Base-by-base conservation (phyloP, 30 jellyfish, hydroid and myxozoan genomes). In the Pseudorhiza aurosa region DNA sequence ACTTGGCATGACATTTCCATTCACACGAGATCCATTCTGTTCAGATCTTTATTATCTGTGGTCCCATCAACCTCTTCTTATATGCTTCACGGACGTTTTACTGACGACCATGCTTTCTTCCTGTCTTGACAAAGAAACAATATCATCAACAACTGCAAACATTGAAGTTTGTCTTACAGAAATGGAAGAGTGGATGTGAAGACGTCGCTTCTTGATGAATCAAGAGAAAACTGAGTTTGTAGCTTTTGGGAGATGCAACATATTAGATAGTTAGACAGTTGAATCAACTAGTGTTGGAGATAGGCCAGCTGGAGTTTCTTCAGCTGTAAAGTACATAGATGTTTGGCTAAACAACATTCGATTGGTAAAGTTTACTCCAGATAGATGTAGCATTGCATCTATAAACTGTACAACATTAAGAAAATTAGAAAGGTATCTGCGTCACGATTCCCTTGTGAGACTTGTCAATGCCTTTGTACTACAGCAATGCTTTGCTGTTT, bases 341-440 rank as follows among this genome's bases (percentile, higher is more conserved):
- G 79, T 65, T 27, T 65, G 79, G 79, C 65, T 65, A 65, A 56
- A 59, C 82, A 68, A 37, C 68, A 68, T 68, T 37, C 82, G 7
- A 15, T 15, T 65, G 79, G 10, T 27, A 65, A 32, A 65, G 79
- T 65, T 65, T 27, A 65, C 33, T 65, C 33, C 79, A 29, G 79
- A 65, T 65, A 65, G 79, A 65, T 65, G 79, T 68, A 42, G 82
- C 39, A 68, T 68, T 40, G 82, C 82, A 68, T 68, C 82, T 68
- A 42, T 68, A 25, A 68, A 43, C 82, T 68, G 44, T 68, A 68
- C 68, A 68, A 68, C 82, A 36, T 19, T 18, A 68, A 68, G 82
- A 68, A 68, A 40, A 68, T 68, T 35, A 47, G 40, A 68, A 44
- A 68, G 28, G 45, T 21, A 68, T 68, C 82, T 68, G 82, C 40